Conservation (phyloP, 2,888 invertebrate genomes). For the Sussaba pulchella region DNA sequence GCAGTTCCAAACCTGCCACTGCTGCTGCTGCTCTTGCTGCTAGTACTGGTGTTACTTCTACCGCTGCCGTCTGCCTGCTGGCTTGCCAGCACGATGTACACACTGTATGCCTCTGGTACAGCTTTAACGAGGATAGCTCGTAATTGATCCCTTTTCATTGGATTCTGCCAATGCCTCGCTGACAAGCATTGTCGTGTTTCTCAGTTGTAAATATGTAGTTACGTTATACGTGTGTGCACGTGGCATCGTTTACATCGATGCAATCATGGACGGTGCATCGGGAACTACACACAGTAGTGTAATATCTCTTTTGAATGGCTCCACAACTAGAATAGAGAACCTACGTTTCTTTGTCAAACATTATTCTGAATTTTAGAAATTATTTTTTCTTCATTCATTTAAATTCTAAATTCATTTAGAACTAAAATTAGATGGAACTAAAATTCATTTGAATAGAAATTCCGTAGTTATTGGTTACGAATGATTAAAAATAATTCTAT, state of each 20-base stretch:
- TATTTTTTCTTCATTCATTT: no score
- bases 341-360: no score
- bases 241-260: not conserved
- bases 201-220: not conserved
- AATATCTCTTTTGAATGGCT: no score
- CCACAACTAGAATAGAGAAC: no score
- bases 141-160: slow-evolving; percentile 79
- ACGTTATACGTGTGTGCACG: not conserved
- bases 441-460: no score
- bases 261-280: slow-evolving; percentile 3
- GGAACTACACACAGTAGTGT: not conserved
- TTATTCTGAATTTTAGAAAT: no score
- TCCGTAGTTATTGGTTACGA: no score
- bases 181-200: slow-evolving; percentile 32
- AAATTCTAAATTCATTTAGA: no score
- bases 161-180: slow-evolving; percentile 70
- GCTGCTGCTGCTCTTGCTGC: slow-evolving; percentile 10
- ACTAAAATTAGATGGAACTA: no score
- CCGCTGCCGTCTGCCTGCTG: slow-evolving; percentile 26
- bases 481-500: no score
- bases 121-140: slow-evolving; percentile 70
- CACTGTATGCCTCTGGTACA: slow-evolving; percentile 53
- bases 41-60: not conserved
- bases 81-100: slow-evolving; percentile 31
- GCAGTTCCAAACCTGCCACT: slow-evolving; percentile 1